phyloP scores from a whole-genome alignment of 2,797 vertebrate genomes.

The Linurgus olivaceus region DNA sequence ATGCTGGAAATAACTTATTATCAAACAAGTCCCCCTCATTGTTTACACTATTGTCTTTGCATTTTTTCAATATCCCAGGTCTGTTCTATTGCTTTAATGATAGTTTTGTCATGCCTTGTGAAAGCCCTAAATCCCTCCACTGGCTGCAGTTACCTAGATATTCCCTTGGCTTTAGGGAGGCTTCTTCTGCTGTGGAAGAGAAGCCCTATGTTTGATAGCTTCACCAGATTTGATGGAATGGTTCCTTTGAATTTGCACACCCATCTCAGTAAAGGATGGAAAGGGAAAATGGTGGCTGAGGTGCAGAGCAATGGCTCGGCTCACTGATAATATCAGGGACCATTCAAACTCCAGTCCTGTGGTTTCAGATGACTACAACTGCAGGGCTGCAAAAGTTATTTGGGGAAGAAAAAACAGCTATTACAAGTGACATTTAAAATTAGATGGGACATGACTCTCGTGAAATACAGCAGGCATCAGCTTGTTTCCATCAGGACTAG shows the following conservation, averaged over 20 bases:
- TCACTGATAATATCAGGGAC: constrained; percentile 2
- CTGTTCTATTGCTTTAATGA: not conserved
- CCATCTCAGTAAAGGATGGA: not conserved
- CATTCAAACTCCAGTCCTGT: not conserved
- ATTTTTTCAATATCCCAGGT: not conserved
- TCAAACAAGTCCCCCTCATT: not conserved
- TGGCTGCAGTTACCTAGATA: not conserved
- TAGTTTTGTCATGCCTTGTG: not conserved
- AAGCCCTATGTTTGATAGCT: not conserved
- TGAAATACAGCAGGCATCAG: not conserved
- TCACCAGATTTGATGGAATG: not conserved
- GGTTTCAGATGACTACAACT: constrained; percentile 26
- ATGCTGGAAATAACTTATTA: not conserved
- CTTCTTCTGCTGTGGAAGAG: not conserved
- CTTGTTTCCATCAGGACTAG: not conserved
- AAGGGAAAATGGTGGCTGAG: not conserved
- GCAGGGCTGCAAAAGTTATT: constrained; percentile 9
- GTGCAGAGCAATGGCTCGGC: not conserved
- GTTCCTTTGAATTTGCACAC: not conserved
- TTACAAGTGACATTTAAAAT: constrained; percentile 27
- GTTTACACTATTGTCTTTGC: not conserved
- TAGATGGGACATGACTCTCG: not conserved
- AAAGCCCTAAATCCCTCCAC: not conserved
- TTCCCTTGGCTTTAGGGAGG: not conserved
- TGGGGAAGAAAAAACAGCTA: not conserved